Evolutionary conservation across 2,113 vertebrate species (phyloP).

Genomic region (Gallinago jamesoni): DNA sequence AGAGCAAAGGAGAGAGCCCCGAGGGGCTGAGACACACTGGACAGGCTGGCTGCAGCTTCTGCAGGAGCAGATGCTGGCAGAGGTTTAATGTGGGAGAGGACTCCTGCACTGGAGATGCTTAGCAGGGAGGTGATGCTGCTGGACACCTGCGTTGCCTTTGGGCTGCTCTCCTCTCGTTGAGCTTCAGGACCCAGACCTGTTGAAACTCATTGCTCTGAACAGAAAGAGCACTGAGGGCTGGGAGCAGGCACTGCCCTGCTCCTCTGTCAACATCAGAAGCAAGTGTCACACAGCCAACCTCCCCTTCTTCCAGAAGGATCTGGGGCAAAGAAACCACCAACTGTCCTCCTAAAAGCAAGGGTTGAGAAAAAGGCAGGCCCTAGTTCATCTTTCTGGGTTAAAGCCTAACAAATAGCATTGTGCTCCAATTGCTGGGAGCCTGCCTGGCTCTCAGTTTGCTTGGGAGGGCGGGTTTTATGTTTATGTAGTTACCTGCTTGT

Average conservation of each 20-base stretch:
- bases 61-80: neutral
- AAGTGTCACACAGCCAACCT: rapidly evolving
- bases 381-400: neutral
- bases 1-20: neutral
- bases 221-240: neutral
- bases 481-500: neutral
- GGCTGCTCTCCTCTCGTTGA: neutral
- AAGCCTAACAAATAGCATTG: neutral
- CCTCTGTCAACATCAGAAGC: neutral
- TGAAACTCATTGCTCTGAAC: rapidly evolving
- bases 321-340: neutral
- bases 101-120: neutral
- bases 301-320: neutral
- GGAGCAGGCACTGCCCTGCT: neutral
- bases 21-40: neutral
- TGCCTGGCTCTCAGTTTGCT: neutral
- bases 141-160: neutral
- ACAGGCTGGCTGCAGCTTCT: neutral
- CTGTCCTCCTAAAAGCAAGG: neutral
- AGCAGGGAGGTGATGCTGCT: neutral
- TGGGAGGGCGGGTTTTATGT: neutral
- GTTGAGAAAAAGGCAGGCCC: neutral
- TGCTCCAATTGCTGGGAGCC: neutral
- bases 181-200: neutral
- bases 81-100: neutral